phyloP scores from a whole-genome alignment of 1,140 invertebrate species.

The Panulirus ornatus region DNA sequence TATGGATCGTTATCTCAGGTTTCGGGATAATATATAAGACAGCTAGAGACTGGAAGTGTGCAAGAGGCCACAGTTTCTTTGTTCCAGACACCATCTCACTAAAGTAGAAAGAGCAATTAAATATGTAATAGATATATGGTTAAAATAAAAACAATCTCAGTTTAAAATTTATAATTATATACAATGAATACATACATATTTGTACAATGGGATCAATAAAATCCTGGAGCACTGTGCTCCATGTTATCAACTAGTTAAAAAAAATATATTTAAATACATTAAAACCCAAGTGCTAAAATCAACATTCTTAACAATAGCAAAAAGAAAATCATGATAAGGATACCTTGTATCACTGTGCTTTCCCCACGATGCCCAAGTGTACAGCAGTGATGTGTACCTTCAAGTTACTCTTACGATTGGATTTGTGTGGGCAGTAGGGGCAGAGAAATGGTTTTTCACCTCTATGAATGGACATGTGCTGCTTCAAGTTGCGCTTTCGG shows the following conservation, averaged over 20 bases:
- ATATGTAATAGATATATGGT: too few species aligned
- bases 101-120: too few species aligned
- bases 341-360: slow-evolving; percentile 51
- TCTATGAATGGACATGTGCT: slow-evolving; percentile 90
- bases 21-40: too few species aligned
- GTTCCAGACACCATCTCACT: too few species aligned
- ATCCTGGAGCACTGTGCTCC: not conserved
- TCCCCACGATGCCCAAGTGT: slow-evolving; percentile 48
- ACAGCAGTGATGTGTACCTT: slow-evolving; percentile 79
- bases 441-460: slow-evolving; percentile 93
- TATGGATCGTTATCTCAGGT: too few species aligned
- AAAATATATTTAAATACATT: not conserved
- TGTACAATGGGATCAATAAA: slow-evolving; percentile 36
- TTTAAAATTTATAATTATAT: slow-evolving; percentile 46
- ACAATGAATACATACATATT: slow-evolving; percentile 39
- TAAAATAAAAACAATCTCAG: slow-evolving; percentile 39
- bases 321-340: slow-evolving; percentile 30
- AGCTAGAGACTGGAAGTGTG: too few species aligned
- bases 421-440: slow-evolving; percentile 82
- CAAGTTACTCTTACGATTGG: slow-evolving; percentile 87
- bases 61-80: too few species aligned
- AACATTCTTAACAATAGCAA: slow-evolving; percentile 22
- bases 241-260: slow-evolving; percentile 19
- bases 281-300: slow-evolving; percentile 4
- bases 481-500: slow-evolving; percentile 81